A percentile compares a stretch with the other conserved stretches of the same genome.
These are phyloP conservation scores for Allacma fusca DNA, from an alignment of 2,888 invertebrate species.

Conservation along the genomic window DNA sequence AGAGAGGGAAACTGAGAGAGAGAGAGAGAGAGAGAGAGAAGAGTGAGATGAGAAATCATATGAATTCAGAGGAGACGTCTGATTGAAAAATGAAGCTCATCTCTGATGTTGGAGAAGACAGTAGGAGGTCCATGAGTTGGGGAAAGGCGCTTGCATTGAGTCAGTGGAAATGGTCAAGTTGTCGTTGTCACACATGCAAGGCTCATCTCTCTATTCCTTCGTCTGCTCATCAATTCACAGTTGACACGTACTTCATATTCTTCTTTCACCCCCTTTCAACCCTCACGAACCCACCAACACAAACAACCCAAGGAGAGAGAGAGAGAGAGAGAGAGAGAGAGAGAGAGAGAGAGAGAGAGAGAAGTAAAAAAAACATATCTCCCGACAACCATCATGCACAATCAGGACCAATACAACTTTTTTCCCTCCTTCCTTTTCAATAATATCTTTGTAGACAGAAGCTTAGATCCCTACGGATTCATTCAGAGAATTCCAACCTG, in stretches of 20 bases:
- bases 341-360: not conserved
- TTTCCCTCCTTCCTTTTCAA: too few species aligned
- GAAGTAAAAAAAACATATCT: not conserved
- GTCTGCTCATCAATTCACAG: slow-evolving; percentile 41
- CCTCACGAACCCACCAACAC: not conserved
- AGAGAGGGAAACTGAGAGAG: not conserved
- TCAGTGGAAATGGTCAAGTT: slow-evolving; percentile 38
- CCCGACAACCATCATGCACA: too few species aligned
- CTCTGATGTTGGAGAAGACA: slow-evolving; percentile 26
- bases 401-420: too few species aligned
- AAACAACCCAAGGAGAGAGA: not conserved
- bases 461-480: too few species aligned
- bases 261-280: slow-evolving; percentile 34
- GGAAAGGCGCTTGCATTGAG: slow-evolving; percentile 38
- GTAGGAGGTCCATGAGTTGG: slow-evolving; percentile 42
- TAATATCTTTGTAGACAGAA: too few species aligned
- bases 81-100: slow-evolving; percentile 48
- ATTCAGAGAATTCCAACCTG: too few species aligned
- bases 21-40: not conserved
- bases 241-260: slow-evolving; percentile 41
- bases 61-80: slow-evolving; percentile 40
- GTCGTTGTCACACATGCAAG: slow-evolving; percentile 43
- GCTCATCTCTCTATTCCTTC: slow-evolving; percentile 38
- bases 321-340: not conserved
- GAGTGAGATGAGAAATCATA: slow-evolving; percentile 33